Percentiles rank a stretch among this genome's conserved stretches.
phyloP scores from a whole-genome alignment of 1,140 invertebrate genomes.

The Epicauta chinensis region DNA sequence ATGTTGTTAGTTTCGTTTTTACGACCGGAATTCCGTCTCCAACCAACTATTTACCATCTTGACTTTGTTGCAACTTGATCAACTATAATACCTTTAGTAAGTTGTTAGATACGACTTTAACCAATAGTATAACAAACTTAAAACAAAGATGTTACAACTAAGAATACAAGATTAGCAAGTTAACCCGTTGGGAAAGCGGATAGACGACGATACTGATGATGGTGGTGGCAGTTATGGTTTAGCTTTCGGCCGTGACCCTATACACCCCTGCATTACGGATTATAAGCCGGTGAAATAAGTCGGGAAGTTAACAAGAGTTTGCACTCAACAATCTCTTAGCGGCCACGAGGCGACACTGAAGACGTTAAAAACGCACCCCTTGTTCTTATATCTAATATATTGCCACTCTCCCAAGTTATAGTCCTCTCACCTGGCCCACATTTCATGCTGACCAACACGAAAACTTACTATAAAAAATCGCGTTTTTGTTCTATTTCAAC shows the following conservation, averaged over 20 bases:
- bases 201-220: background rate
- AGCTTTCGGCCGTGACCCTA: constrained; percentile 5
- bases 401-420: constrained; percentile 11
- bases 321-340: constrained; percentile 29
- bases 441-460: no score
- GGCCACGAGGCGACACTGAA: constrained; percentile 19
- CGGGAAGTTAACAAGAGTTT: constrained; percentile 29
- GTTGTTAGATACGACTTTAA: constrained; percentile 10
- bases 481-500: no score
- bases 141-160: constrained; percentile 11
- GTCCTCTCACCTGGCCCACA: no score
- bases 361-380: constrained; percentile 21
- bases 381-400: constrained; percentile 21
- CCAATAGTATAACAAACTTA: constrained; percentile 4
- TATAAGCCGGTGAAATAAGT: constrained; percentile 21
- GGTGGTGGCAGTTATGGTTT: background rate
- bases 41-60: constrained; percentile 12
- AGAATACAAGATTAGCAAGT: constrained; percentile 20
- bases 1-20: constrained; percentile 13
- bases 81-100: constrained; percentile 9
- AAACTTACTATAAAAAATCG: no score
- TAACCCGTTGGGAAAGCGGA: constrained; percentile 19
- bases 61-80: constrained; percentile 1
- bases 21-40: constrained; percentile 6
- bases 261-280: constrained; percentile 14